These are phyloP conservation scores for Centroberyx gerrardi DNA, from an alignment of 2,797 vertebrate species.

Conservation along the genomic window DNA sequence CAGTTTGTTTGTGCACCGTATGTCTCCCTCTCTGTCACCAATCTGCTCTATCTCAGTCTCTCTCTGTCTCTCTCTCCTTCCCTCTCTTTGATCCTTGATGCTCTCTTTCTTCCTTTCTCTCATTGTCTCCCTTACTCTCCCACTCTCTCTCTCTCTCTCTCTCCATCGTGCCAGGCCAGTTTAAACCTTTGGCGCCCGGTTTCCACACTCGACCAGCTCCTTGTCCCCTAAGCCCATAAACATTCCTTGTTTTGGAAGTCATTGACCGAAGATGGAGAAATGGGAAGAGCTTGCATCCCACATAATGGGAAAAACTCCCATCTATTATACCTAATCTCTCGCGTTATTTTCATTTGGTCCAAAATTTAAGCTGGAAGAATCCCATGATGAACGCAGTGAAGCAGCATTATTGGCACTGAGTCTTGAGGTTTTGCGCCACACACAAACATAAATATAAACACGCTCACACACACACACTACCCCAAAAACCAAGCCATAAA, in stretches of 20 bases:
- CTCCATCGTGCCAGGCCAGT: constrained; percentile 50
- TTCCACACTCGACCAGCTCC: constrained; percentile 55
- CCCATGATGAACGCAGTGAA: background rate
- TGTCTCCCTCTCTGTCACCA: background rate
- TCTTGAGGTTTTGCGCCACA: background rate
- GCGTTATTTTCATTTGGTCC: constrained; percentile 30
- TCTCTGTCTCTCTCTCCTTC: constrained; percentile 18
- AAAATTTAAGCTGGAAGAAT: background rate
- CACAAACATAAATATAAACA: background rate
- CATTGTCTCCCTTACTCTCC: constrained; percentile 4
- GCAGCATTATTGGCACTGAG: too few relatives aligned
- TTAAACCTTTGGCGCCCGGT: constrained; percentile 44
- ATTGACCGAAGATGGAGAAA: constrained; percentile 57
- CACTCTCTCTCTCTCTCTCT: constrained; percentile 5
- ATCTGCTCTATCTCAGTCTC: background rate
- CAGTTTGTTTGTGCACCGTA: constrained; percentile 21
- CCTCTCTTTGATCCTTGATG: background rate
- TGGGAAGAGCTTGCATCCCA: constrained; percentile 36
- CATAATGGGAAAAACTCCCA: constrained; percentile 49
- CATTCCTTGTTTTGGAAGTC: constrained; percentile 69
- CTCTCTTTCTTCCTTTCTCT: background rate
- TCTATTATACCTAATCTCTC: constrained; percentile 22
- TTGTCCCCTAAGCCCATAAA: constrained; percentile 60
- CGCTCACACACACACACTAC: background rate
- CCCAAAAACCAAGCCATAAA: background rate